phyloP scores from a whole-genome alignment of 2,888 invertebrate species.

The Operophtera brumata region DNA sequence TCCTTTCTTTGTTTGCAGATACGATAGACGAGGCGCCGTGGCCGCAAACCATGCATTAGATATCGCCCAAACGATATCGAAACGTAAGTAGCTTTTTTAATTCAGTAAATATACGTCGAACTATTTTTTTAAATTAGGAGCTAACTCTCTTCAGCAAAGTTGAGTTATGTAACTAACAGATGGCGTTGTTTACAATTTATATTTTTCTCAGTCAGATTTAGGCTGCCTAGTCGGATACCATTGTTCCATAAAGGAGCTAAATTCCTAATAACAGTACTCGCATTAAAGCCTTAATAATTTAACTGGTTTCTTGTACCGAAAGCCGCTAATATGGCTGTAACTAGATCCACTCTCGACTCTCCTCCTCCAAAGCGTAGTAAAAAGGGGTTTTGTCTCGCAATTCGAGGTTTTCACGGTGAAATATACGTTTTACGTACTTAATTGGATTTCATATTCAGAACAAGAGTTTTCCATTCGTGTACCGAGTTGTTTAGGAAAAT shows the following conservation, averaged over 20 bases:
- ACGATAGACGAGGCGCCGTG: conserved; percentile 51
- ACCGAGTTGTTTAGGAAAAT: conserved; percentile 53
- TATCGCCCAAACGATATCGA: conserved; percentile 77
- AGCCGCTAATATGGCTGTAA: conserved; percentile 6
- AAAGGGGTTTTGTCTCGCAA: conserved; percentile 28
- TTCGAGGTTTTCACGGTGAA: conserved; percentile 19
- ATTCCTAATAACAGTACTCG: background rate
- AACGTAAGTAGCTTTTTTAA: conserved; percentile 60
- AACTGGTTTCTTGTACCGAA: conserved; percentile 2
- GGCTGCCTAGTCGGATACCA: too few species aligned
- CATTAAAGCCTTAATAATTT: conserved; percentile 1
- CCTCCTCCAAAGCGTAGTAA: conserved; percentile 15
- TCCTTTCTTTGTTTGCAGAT: conserved; percentile 26
- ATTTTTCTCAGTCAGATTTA: background rate
- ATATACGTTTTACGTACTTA: conserved; percentile 22
- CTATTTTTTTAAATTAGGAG: too few species aligned
- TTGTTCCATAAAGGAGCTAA: too few species aligned
- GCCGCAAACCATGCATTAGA: conserved; percentile 72
- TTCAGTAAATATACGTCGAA: background rate
- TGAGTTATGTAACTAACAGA: background rate
- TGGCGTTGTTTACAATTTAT: too few species aligned
- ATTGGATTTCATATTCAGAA: conserved; percentile 34
- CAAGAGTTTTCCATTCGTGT: conserved; percentile 33
- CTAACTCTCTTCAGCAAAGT: too few species aligned
- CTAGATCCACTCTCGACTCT: background rate